phyloP scores from a whole-genome alignment of 2,888 invertebrate genomes.

The Coenonympha arcania region DNA sequence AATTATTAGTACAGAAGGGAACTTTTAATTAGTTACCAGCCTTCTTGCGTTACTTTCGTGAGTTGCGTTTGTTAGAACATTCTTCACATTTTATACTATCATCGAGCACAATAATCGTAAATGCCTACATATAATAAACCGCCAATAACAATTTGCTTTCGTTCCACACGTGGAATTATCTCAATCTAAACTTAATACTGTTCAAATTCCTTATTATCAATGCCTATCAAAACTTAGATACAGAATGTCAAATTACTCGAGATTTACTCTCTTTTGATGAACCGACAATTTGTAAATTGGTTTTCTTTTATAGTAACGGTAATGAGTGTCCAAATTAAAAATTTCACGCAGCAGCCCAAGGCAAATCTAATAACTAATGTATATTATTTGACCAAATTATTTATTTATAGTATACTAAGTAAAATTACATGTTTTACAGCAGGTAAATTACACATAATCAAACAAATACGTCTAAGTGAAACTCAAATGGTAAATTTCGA shows the following conservation, averaged over 20 bases:
- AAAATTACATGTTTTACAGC: too few relatives aligned
- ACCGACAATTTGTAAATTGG: constrained; percentile 12
- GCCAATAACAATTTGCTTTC: constrained; percentile 33
- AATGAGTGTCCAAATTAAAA: constrained; percentile 53
- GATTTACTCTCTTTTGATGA: constrained; percentile 18
- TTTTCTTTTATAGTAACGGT: constrained; percentile 21
- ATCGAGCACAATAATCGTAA: background rate
- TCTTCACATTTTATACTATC: background rate
- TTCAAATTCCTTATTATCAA: constrained; percentile 24
- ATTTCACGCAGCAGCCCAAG: constrained; percentile 50
- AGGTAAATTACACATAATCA: too few relatives aligned
- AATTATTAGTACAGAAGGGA: constrained; percentile 73
- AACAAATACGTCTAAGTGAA: too few relatives aligned
- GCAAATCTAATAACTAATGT: constrained; percentile 16
- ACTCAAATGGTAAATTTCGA: too few relatives aligned
- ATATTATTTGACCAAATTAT: constrained; percentile 16
- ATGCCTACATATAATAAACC: constrained; percentile 7
- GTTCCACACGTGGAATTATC: constrained; percentile 28
- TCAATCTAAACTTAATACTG: constrained; percentile 20
- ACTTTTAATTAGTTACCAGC: constrained; percentile 73
- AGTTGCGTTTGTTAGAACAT: constrained; percentile 52
- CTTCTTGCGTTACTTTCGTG: constrained; percentile 68
- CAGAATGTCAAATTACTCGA: constrained; percentile 20
- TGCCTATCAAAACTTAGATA: constrained; percentile 29
- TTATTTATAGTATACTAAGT: constrained; percentile 5